Conservation (phyloP, 2,888 invertebrate genomes). For the Cataglyphis albicans region DNA sequence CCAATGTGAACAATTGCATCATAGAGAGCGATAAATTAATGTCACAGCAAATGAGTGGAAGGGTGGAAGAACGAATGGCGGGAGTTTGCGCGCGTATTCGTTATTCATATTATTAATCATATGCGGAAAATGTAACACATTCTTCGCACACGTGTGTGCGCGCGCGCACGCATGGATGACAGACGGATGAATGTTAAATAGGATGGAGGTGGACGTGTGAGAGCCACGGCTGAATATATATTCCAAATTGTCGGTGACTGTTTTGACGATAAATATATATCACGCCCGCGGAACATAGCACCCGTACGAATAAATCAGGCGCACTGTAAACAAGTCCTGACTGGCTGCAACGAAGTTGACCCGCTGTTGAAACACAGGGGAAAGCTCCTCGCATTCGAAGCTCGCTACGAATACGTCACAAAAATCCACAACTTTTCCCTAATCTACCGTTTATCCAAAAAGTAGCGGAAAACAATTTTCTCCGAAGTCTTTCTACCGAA, state of each 20-base stretch:
- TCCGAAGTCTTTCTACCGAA: constrained; percentile 2
- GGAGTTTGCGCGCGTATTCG: background rate
- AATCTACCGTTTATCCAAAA: constrained; percentile 1
- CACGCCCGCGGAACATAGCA: constrained; percentile 9
- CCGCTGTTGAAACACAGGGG: constrained; percentile 5
- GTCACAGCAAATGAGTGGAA: constrained; percentile 23
- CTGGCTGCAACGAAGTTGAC: constrained; percentile 26
- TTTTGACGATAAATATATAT: constrained; percentile 66
- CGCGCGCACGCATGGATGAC: background rate
- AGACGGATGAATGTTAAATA: constrained; percentile 50
- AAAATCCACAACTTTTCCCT: constrained; percentile 23
- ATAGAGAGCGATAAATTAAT: constrained; percentile 38
- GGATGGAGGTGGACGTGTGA: constrained; percentile 23
- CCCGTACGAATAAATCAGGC: constrained; percentile 55
- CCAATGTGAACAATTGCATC: constrained; percentile 25
- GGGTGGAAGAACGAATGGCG: background rate
- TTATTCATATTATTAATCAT: constrained; percentile 33
- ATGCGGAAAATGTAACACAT: constrained; percentile 40
- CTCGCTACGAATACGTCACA: background rate
- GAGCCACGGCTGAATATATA: constrained; percentile 40
- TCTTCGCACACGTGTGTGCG: constrained; percentile 26
- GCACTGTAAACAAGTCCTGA: constrained; percentile 51
- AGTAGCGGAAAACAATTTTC: background rate
- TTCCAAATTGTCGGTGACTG: constrained; percentile 55
- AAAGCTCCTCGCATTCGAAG: constrained; percentile 22